These are phyloP conservation scores for Abscondita cerata DNA, from an alignment of 2,888 invertebrate genomes.

Conservation along the genomic window DNA sequence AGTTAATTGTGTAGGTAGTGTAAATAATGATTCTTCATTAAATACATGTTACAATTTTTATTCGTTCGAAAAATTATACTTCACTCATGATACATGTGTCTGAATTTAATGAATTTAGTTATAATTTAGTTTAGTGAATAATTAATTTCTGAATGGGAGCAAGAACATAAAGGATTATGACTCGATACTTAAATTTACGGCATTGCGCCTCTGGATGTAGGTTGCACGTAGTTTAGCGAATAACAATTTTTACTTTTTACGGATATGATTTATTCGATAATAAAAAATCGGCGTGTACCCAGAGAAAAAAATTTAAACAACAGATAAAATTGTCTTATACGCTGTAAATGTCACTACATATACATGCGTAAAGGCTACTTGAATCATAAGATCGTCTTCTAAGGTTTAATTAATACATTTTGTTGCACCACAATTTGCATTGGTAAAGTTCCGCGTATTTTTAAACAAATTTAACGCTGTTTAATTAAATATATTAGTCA, in stretches of 20 bases:
- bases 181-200: constrained; percentile 20
- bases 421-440: too few species aligned
- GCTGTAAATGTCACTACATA: constrained; percentile 2
- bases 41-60: constrained; percentile 24
- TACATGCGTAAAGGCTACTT: too few species aligned
- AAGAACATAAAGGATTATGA: constrained; percentile 18
- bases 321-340: not conserved
- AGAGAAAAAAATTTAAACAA: not conserved
- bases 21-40: constrained; percentile 28
- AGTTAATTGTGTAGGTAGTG: constrained; percentile 28
- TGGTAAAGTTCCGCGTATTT: too few species aligned
- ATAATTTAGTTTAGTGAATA: not conserved
- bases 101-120: too few species aligned
- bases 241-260: not conserved
- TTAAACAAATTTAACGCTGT: too few species aligned
- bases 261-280: constrained; percentile 1
- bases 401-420: too few species aligned
- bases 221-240: too few species aligned
- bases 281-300: not conserved
- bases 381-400: too few species aligned
- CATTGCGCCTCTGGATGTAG: constrained; percentile 12
- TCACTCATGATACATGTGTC: not conserved
- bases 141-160: constrained; percentile 9
- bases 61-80: constrained; percentile 15
- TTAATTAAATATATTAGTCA: too few species aligned